Evolutionary conservation across 2,888 invertebrate species (phyloP), one percentile per base, ranked within the genome.

Genomic region (Matsumyia berberina): DNA sequence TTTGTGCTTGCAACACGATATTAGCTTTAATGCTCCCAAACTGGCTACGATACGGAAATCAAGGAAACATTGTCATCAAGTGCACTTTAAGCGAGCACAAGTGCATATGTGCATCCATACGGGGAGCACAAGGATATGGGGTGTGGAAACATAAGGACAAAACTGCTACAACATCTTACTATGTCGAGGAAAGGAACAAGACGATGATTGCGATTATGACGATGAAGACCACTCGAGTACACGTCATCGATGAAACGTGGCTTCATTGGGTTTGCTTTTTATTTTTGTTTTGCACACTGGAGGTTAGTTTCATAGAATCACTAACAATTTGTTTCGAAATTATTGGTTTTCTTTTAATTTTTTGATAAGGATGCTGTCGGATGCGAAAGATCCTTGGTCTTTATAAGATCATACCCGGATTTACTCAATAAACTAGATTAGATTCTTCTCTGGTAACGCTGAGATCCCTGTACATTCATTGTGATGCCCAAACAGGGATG

Each of bases 161-260:
- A 79, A 85, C 60, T 81, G 85, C 81, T 81, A 70, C 73, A 85
- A 78, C 78, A 64, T 85, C 66, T 80, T 76, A 49, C 60, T 66
- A 72, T 39, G 70, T 37, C 24, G 46, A 55, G 69, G 29, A 57
- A 39, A 39, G 12, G 42, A 82, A 58, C 73, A 77, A 70, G 69
- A 70, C 58, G 66, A 66, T 66, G 72, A 58, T 37, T 53, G 73
- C 62, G 46, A 73, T 78, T 44, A 78, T 31, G 70, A 44, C 31
- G 80, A 60, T 57, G 80, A 70, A 55, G 58, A 64, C 64, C 69
- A 74, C 80, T 85, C 64, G 46, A 79, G 46, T 58, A 66, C 80
- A 80, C 74, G 60, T 76, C 76, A 85, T 85, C 85, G 74, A 80
- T 76, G 53, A 53, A 60, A 80, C 80, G 53, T 70, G 80, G 64